These are phyloP conservation scores for Burhinus oedicnemus DNA, from an alignment of 2,113 vertebrate species.

Conservation along the genomic window DNA sequence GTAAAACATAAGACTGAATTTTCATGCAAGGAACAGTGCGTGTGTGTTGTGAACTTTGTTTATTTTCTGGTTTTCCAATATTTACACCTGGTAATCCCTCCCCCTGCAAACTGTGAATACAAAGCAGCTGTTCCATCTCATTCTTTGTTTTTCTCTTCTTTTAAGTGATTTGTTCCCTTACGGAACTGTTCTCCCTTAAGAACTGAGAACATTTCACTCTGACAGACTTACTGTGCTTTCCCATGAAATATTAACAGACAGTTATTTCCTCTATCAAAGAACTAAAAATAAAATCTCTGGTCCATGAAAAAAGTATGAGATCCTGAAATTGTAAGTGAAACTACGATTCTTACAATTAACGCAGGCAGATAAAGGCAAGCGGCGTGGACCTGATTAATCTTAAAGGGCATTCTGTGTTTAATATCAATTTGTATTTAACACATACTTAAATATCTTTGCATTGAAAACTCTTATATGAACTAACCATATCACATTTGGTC, in stretches of 20 bases:
- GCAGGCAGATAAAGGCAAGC: neutral
- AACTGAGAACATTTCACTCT: neutral
- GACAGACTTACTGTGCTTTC: neutral
- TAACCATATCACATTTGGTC: neutral
- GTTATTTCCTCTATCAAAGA: neutral
- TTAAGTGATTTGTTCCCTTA: neutral
- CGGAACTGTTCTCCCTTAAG: neutral
- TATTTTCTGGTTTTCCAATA: neutral
- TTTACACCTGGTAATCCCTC: neutral
- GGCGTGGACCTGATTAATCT: neutral
- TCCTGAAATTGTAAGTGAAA: neutral
- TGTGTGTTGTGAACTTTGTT: neutral
- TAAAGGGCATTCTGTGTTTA: neutral
- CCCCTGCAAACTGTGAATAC: neutral
- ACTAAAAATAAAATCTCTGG: constrained; percentile 16
- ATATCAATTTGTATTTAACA: neutral
- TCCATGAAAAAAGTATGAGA: neutral
- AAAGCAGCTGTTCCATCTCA: neutral
- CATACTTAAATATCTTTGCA: neutral
- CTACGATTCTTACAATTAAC: neutral
- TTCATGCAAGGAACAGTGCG: neutral
- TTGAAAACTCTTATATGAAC: neutral
- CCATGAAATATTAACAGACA: neutral
- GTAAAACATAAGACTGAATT: neutral
- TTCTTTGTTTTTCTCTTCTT: neutral